These are phyloP conservation scores for Dromiciops gliroides DNA, from an alignment of 2,113 vertebrate species.

Conservation along the genomic window DNA sequence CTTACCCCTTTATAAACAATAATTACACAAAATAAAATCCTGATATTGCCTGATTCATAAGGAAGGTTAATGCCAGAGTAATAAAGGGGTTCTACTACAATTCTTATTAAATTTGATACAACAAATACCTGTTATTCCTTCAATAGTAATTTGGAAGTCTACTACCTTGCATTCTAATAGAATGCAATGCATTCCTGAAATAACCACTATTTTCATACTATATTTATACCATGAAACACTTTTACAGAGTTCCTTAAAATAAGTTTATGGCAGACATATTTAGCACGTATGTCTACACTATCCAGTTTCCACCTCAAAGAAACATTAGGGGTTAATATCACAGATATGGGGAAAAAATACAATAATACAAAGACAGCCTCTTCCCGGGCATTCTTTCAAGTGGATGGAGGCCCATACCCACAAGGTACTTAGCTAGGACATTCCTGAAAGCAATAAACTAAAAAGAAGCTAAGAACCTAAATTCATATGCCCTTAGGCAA, in stretches of 20 bases:
- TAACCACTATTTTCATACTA: constrained; percentile 47
- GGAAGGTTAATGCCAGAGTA: not conserved
- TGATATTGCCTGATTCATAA: not conserved
- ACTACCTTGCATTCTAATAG: constrained; percentile 35
- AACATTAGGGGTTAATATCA: constrained; percentile 27
- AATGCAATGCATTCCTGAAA: constrained; percentile 21
- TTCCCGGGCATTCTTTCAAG: not conserved
- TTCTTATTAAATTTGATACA: not conserved
- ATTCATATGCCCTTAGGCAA: not conserved
- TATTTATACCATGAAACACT: constrained; percentile 38
- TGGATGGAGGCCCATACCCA: not conserved
- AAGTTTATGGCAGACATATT: constrained; percentile 27
- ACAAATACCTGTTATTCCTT: constrained; percentile 34
- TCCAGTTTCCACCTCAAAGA: constrained; percentile 4
- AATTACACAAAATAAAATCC: not conserved
- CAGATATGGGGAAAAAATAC: not conserved
- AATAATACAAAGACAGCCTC: not conserved
- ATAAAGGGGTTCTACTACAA: not conserved
- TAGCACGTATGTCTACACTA: not conserved
- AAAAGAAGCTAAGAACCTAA: not conserved
- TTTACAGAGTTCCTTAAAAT: constrained; percentile 30
- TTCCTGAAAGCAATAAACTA: not conserved
- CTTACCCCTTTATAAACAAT: not conserved
- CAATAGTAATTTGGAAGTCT: not conserved
- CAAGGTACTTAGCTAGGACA: not conserved